These are phyloP conservation scores for Chauna torquata DNA, from an alignment of 2,113 vertebrate species.

Conservation along the genomic window DNA sequence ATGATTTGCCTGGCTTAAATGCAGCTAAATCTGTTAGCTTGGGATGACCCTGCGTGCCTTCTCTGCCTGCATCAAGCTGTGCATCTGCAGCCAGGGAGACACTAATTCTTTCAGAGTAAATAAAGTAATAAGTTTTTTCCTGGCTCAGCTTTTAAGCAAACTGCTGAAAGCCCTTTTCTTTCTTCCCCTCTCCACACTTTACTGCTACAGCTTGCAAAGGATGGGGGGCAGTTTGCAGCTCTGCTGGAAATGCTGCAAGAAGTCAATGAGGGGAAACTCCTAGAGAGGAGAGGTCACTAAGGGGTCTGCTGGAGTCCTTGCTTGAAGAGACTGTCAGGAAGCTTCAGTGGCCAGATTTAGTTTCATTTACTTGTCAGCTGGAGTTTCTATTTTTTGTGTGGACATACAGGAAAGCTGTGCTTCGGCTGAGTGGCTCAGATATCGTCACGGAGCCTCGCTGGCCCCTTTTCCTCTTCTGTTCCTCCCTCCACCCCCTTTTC, in stretches of 20 bases:
- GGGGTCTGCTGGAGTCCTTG: background rate
- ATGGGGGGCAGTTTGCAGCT: background rate
- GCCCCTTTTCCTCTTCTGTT: slow-evolving; percentile 18
- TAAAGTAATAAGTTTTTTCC: background rate
- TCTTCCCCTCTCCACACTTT: background rate
- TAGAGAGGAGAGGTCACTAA: background rate
- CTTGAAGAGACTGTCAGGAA: background rate
- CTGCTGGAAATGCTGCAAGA: background rate
- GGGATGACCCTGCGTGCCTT: background rate
- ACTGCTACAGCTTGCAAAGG: rapidly evolving
- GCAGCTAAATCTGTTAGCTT: background rate
- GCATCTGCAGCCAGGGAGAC: background rate
- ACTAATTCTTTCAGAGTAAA: background rate
- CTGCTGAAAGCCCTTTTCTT: background rate
- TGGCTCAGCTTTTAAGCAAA: background rate
- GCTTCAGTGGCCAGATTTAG: background rate
- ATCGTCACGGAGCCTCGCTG: background rate
- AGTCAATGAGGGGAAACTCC: background rate
- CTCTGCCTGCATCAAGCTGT: background rate
- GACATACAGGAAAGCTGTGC: background rate
- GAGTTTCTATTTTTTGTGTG: background rate
- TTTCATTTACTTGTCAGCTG: background rate
- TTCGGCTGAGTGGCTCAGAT: background rate
- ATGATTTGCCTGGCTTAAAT: background rate
- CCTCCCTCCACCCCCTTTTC: slow-evolving; percentile 25